A percentile compares a stretch with the other conserved stretches of the same genome.
Conservation (phyloP, 2,113 vertebrate genomes). For the Rhegmatorhina hoffmannsi region DNA sequence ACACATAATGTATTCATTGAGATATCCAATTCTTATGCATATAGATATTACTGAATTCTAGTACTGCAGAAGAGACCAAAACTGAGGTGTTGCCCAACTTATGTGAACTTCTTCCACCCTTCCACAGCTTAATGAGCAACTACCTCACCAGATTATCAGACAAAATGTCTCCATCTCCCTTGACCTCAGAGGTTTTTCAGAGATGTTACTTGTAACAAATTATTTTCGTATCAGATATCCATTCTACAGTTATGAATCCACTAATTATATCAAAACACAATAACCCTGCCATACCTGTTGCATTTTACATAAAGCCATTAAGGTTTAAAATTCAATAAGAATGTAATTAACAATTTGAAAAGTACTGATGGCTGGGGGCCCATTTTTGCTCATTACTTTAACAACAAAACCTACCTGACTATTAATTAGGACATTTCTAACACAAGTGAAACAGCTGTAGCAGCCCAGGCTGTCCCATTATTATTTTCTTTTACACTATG, state of each 20-base stretch:
- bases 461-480: neutral
- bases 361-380: neutral
- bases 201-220: neutral
- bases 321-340: neutral
- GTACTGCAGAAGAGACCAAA: neutral
- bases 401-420: neutral
- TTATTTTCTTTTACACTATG: neutral
- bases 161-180: neutral
- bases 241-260: neutral
- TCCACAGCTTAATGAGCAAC: neutral
- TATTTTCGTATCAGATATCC: neutral
- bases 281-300: neutral
- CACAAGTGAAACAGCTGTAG: neutral
- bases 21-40: neutral
- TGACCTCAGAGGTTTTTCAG: neutral
- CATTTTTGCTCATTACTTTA: neutral
- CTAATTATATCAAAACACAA: neutral
- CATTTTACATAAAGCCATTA: neutral
- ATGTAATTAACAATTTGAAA: slow-evolving; percentile 1
- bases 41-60: neutral
- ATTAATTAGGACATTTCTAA: neutral
- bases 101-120: neutral
- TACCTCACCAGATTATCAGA: neutral
- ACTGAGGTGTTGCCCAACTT: neutral
- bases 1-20: neutral